These are phyloP conservation scores for Sitobion miscanthi DNA, from an alignment of 1,140 invertebrate species.

Conservation along the genomic window DNA sequence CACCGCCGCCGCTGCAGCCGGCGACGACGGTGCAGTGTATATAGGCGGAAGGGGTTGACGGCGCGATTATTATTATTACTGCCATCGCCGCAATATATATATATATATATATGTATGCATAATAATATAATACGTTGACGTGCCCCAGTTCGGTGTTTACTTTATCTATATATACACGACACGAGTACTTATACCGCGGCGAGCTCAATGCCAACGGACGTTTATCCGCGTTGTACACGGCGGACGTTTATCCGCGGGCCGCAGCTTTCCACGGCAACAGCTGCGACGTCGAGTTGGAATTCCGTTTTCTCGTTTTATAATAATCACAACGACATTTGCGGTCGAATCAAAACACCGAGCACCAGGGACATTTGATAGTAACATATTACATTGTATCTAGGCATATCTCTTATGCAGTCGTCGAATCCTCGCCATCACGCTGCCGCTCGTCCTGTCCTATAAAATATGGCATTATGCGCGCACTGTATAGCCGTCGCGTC, in stretches of 20 bases:
- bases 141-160: conserved; percentile 39
- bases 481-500: neutral
- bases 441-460: neutral
- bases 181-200: neutral
- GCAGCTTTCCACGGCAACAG: conserved; percentile 7
- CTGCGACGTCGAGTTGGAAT: neutral
- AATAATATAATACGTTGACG: conserved; percentile 36
- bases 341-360: neutral
- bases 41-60: neutral
- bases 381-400: neutral
- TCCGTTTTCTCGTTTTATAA: conserved; percentile 2
- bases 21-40: neutral
- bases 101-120: neutral
- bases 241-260: neutral
- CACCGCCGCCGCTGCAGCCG: neutral
- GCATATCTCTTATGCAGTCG: neutral
- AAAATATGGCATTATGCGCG: no score
- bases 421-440: neutral
- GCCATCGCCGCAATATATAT: neutral
- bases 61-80: conserved; percentile 44
- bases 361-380: neutral
- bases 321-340: neutral
- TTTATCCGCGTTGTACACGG: conserved; percentile 18
- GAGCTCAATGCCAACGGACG: conserved; percentile 41
- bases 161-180: conserved; percentile 1